Percentiles rank a stretch among this genome's conserved stretches.
Evolutionary conservation across 2,888 invertebrate genomes (phyloP).

Genomic region (Junonia oenone): DNA sequence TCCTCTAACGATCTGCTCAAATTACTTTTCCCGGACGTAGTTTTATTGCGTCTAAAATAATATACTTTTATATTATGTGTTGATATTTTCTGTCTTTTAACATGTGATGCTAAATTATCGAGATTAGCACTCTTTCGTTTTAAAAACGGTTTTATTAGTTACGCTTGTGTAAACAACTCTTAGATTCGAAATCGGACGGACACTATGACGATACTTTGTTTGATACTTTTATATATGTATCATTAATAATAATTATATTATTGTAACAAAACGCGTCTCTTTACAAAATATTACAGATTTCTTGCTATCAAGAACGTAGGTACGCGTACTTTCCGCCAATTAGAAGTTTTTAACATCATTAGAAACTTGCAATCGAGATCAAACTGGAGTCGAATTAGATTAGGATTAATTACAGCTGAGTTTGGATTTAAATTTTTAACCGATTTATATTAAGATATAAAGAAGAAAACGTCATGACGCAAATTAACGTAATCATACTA

Average conservation of each 20-base stretch:
- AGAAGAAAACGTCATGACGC: no score
- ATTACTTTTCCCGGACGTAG: constrained; percentile 12
- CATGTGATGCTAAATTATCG: background rate
- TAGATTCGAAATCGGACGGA: no score
- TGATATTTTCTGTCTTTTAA: background rate
- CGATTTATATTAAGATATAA: no score
- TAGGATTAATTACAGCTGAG: background rate
- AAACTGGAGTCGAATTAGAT: background rate
- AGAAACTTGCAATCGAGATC: background rate
- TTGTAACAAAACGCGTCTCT: no score
- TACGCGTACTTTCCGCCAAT: background rate
- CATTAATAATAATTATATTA: no score
- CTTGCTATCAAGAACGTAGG: background rate
- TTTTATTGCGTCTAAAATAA: constrained; percentile 15
- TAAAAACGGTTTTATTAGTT: no score
- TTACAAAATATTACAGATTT: background rate
- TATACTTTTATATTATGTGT: background rate
- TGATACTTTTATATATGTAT: no score
- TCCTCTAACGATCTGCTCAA: constrained; percentile 27
- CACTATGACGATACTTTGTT: no score
- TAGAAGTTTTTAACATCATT: background rate
- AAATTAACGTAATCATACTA: background rate
- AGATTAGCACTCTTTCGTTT: no score
- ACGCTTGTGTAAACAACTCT: no score
- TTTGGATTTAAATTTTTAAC: background rate